Base-by-base conservation (phyloP, 2,888 invertebrate species). In the Rosalia funebris region DNA sequence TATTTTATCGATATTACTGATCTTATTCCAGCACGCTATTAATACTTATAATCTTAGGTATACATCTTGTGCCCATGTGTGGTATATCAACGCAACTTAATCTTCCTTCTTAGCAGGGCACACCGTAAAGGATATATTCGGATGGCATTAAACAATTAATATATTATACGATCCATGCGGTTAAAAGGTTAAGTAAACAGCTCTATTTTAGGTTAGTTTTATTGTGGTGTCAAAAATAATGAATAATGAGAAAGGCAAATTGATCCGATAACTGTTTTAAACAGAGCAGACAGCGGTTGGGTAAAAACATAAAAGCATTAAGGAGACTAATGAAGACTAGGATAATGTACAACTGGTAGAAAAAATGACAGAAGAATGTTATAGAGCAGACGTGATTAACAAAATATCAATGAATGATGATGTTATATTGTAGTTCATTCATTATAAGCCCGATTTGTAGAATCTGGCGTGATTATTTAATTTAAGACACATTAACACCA, bases 131-230 rank as follows among this genome's bases (percentile, higher is more conserved):
- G 10, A 42, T 19, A 19, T 17, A 42, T 42, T 16, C 16, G 1
- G 16, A 10, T 17, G 34, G n/a, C 42, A 42, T 42, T 42, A 42
- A 19, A 42, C 12, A 42, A 17, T 42, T 20, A 12, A 44, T 44
- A 44, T 44, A 20, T 44, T 44, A 1, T 25, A 25, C 11, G 20
- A 20, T 44, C 19, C 25, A 44, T 44, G 10, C 25, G 12, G 42
- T 11, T 5, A n/a, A 16, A 42, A 1, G 5, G 7, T 25, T 44
- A 19, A 20, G 44, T 44, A 20, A 44, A 44, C 44, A n/a, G 7
- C 25, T 11, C 11, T 25, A 44, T 42, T 20, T 44, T 44, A 10
- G 12, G 14, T n/a, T 34, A n/a, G 34, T 34, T 7, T 25, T 34
- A 34, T 34, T 34, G 34, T n/a, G 3, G 14, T 25, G 44, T 42